Evolutionary conservation across 2,888 invertebrate species (phyloP), one percentile per base, ranked within the genome.

Genomic region (Cetonia aurata): DNA sequence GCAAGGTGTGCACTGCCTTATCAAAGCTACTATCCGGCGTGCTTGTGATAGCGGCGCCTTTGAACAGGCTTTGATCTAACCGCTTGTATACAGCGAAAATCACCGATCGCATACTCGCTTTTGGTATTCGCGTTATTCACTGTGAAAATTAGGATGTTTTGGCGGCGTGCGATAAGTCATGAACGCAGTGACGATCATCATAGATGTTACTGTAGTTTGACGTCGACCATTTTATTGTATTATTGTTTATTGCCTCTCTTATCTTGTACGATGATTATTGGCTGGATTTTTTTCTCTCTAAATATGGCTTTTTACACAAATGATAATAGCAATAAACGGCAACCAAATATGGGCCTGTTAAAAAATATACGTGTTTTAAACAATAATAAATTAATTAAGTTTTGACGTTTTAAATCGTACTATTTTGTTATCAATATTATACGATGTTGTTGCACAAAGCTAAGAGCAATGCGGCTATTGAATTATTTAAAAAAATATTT

Each of bases 31-130:
- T 69, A 71, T 69, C 65, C 68, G 65, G 53, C 69, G 41, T 25
- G 25, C n/a, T n/a, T 25, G n/a, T 13, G 74, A 74, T 76, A 76
- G 76, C 76, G 87, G 87, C 76, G 73, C 82, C 80, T 87, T 87
- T 87, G 86, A 86, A 84, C 75, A 81, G 77, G 81, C 66, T 85
- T 77, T 74, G 71, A 74, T 66, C 53, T 52, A 60, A 55, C 71
- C 69, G 65, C 71, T 68, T 66, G 25, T 25, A n/a, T 65, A 65
- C 70, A 66, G 65, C 57, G 70, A 70, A 70, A 70, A 70, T 70
- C 66, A 70, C 70, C 46, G 57, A 70, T 70, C 55, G 70, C 25
- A 25, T 25, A 25, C 25, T 57, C 56, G 6, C 37, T 1, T 60
- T 66, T 57, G 66, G 66, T 70, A 70, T 69, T 69, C 50, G 46